These are phyloP conservation scores for Dynastes grantii DNA, from an alignment of 2,888 invertebrate species.

Conservation along the genomic window DNA sequence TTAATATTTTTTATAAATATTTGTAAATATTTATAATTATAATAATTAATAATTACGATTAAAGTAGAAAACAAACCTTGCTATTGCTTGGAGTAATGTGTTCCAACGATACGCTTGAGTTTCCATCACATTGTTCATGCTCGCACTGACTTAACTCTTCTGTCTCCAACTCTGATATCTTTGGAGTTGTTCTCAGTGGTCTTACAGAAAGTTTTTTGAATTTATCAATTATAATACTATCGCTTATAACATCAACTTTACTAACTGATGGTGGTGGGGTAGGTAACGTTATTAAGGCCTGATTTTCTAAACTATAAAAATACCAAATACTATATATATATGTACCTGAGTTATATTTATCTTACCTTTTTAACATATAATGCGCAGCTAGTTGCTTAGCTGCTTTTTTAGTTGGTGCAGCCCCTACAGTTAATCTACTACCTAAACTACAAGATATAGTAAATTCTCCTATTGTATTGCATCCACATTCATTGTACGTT, in stretches of 20 bases:
- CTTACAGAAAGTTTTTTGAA: background rate
- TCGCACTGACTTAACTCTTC: no score
- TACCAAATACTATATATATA: background rate
- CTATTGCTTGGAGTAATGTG: no score
- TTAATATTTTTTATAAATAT: no score
- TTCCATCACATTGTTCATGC: no score
- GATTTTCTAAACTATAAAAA: background rate
- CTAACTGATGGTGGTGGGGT: background rate
- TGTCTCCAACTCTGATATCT: no score
- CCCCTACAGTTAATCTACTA: background rate
- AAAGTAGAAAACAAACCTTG: no score
- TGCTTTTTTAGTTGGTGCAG: conserved; percentile 4
- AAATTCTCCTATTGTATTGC: background rate
- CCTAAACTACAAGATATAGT: conserved; percentile 2
- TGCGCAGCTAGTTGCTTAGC: conserved; percentile 28
- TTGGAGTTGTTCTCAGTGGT: background rate
- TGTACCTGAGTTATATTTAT: background rate
- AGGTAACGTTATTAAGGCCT: background rate
- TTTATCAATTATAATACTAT: background rate
- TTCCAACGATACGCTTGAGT: no score
- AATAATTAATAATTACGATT: no score
- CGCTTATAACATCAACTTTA: background rate
- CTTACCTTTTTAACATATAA: conserved; percentile 23
- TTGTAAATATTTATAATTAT: no score
- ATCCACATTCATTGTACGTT: conserved; percentile 19